These are phyloP conservation scores for Montipora sp. DNA, from an alignment of 64 coral and sea anemone species.

Conservation along the genomic window DNA sequence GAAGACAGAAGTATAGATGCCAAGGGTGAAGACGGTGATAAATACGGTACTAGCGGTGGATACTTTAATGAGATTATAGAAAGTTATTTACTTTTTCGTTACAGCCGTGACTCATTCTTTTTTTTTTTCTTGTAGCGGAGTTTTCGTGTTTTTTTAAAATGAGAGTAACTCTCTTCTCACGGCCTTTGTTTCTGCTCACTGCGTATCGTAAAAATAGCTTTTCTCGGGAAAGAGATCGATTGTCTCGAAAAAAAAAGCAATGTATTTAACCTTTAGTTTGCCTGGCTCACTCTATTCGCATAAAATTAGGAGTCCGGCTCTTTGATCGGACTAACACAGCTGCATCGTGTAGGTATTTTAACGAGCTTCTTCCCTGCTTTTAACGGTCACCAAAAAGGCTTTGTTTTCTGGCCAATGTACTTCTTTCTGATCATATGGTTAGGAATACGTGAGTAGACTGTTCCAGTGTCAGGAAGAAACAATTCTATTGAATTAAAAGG, in stretches of 20 bases:
- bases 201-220: not conserved
- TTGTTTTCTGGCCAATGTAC: not conserved
- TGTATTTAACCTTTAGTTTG: not conserved
- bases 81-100: not conserved
- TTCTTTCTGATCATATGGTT: not conserved
- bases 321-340: not conserved
- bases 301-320: not conserved
- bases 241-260: not conserved
- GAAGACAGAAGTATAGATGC: constrained; percentile 82
- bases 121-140: not conserved
- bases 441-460: not conserved
- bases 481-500: not conserved
- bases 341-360: not conserved
- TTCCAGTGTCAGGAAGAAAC: not conserved
- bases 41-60: constrained; percentile 79
- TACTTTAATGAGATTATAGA: constrained; percentile 18
- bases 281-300: not conserved
- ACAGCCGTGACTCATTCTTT: not conserved
- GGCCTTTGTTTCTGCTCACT: not conserved
- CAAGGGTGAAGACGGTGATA: constrained; percentile 81
- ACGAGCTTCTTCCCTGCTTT: not conserved
- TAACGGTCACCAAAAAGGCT: not conserved
- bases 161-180: not conserved
- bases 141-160: no score
- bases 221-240: not conserved